phyloP scores from a whole-genome alignment of 2,113 vertebrate genomes.

The Zosterops japonicus region DNA sequence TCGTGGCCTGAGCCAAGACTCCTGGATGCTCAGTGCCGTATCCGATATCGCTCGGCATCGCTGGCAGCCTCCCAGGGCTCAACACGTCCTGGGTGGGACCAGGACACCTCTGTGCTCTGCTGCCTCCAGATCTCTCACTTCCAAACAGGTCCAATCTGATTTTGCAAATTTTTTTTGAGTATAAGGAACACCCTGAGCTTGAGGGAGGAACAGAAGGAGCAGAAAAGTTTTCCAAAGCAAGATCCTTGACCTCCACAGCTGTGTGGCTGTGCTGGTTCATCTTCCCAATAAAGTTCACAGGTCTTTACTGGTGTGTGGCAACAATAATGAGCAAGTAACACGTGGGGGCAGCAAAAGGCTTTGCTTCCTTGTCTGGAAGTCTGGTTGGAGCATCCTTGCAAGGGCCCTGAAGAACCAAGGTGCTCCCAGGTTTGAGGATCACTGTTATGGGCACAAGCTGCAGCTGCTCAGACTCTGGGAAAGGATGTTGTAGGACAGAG shows the following conservation, averaged over 20 bases:
- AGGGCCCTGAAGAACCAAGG: neutral
- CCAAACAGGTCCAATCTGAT: neutral
- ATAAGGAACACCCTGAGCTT: neutral
- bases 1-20: neutral
- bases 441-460: neutral
- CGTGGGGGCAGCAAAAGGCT: slow-evolving; percentile 52
- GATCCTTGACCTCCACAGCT: neutral
- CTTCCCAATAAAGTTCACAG: neutral
- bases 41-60: fast-evolving
- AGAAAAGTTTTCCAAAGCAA: neutral
- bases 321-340: neutral
- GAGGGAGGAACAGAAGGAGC: neutral
- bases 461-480: neutral
- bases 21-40: neutral
- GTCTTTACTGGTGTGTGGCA: neutral
- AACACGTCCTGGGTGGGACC: neutral
- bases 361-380: neutral
- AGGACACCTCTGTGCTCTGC: neutral
- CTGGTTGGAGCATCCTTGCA: neutral
- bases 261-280: neutral
- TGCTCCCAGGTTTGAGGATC: neutral
- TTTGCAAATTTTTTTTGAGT: neutral
- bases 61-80: neutral
- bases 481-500: neutral
- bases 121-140: neutral